Base-by-base conservation (phyloP, 2,797 vertebrate species). In the Argya squamiceps region DNA sequence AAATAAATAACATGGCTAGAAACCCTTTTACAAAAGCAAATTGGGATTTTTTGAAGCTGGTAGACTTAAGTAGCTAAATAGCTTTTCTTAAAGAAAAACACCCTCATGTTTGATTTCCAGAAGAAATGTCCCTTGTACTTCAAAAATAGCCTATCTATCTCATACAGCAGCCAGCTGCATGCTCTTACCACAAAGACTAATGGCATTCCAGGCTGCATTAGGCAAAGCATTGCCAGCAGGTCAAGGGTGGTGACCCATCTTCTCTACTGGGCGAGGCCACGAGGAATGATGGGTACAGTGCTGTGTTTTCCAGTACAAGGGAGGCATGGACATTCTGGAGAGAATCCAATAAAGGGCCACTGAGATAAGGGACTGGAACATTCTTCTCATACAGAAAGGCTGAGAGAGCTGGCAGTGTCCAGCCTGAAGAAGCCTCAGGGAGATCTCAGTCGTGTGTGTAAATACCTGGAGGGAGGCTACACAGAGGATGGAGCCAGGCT, bases 171-270 rank as follows among this genome's bases (percentile, higher is more conserved):
- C 12, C 67, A 62, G 65, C 5, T 49, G 24, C 2, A 8, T 9
- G 19, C 36, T 58, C 41, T 47, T 29, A 46, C 27, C 49, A 58
- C n/a, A 30, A n/a, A 43, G 27, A 17, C 15, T 20, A 46, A 46
- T 1, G 4, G 16, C 26, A 81, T 32, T 36, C 21, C 5, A 4
- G 37, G 47, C 39, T 67, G 24, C 62, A 36, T 13, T 10, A 65
- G 46, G 46, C 43, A 27, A 80, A 58, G 23, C 5, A 2, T 2
- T 62, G n/a, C 39, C 47, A 58, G 65, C 36, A 92, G 30, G 44
- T 11, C 1, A 0, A 34, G 26, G 39, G 23, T 64, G 17, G 22
- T 1, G 4, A 47, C 12, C 29, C 2, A 2, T 36, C 29, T 43
- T 18, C 60, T 56, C 56, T 53, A 3, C 2, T 11, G 2, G 32